A percentile compares a stretch with the other conserved stretches of the same genome.
These are phyloP conservation scores for Heliconius eleuchia DNA, from an alignment of 1,140 invertebrate species.

Conservation along the genomic window DNA sequence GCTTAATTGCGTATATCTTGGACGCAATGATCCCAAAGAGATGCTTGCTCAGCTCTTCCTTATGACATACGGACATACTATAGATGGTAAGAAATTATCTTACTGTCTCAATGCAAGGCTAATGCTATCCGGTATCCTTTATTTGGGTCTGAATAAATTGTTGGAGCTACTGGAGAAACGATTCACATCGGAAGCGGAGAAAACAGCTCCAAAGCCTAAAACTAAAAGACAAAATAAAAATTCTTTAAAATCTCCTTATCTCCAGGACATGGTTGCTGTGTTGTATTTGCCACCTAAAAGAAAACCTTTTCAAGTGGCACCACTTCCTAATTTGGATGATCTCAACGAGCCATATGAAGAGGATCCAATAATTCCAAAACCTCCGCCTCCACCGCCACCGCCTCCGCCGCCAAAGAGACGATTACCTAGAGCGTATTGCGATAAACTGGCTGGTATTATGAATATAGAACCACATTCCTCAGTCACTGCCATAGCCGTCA, in stretches of 20 bases:
- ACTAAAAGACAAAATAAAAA: constrained; percentile 45
- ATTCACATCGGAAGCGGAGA: constrained; percentile 47
- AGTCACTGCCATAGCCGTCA: constrained; percentile 47
- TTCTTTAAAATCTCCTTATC: constrained; percentile 58
- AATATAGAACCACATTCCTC: constrained; percentile 54
- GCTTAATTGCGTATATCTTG: constrained; percentile 59
- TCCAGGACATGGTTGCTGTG: constrained; percentile 60
- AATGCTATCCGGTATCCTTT: constrained; percentile 65
- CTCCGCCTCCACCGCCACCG: constrained; percentile 56
- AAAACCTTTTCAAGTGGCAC: constrained; percentile 49
- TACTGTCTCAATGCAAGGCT: constrained; percentile 63
- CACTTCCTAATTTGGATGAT: constrained; percentile 61
- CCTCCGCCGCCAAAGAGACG: constrained; percentile 65
- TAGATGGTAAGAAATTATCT: constrained; percentile 54
- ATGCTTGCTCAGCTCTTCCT: constrained; percentile 67
- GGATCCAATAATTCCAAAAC: constrained; percentile 56
- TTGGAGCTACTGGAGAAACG: constrained; percentile 51
- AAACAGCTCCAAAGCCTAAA: constrained; percentile 40
- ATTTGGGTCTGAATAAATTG: constrained; percentile 62
- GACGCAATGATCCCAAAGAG: constrained; percentile 63
- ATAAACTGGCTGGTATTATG: constrained; percentile 59
- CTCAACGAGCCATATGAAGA: constrained; percentile 66
- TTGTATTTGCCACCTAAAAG: constrained; percentile 50
- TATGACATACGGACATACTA: constrained; percentile 55
- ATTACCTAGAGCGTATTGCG: constrained; percentile 54